These are phyloP conservation scores for Bedellia somnulentella DNA, from an alignment of 2,888 invertebrate species.

Conservation along the genomic window DNA sequence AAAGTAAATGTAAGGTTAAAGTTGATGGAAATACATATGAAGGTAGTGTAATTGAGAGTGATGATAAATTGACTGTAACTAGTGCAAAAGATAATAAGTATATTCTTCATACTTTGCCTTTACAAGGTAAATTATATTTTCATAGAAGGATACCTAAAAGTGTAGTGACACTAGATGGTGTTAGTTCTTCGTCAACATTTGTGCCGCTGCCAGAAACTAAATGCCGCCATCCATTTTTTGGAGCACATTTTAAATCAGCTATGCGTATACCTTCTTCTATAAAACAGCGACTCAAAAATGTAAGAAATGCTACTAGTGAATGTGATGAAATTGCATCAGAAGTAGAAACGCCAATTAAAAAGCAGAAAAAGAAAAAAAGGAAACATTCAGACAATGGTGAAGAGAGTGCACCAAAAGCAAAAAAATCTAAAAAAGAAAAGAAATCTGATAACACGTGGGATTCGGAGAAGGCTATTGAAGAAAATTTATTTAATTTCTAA, in stretches of 20 bases:
- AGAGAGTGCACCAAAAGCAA: constrained; percentile 11
- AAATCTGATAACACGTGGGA: constrained; percentile 32
- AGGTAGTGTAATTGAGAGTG: constrained; percentile 17
- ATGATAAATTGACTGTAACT: neutral
- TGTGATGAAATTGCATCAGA: neutral
- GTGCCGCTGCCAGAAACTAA: constrained; percentile 40
- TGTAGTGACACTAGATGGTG: constrained; percentile 20
- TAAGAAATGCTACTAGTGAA: no score
- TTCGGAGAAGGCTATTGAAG: constrained; percentile 37
- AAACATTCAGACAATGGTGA: constrained; percentile 16
- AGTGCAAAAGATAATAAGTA: constrained; percentile 11
- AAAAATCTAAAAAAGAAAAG: constrained; percentile 17
- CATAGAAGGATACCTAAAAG: constrained; percentile 33
- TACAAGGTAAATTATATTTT: constrained; percentile 21
- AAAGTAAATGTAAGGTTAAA: constrained; percentile 32
- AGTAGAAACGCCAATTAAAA: constrained; percentile 9
- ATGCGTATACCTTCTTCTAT: constrained; percentile 24
- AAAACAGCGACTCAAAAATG: constrained; percentile 17
- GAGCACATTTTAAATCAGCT: constrained; percentile 29
- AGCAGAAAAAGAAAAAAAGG: constrained; percentile 15
- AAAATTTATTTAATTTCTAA: constrained; percentile 43
- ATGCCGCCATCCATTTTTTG: constrained; percentile 40
- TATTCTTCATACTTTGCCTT: constrained; percentile 18
- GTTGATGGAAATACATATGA: constrained; percentile 27
- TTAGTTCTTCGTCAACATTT: constrained; percentile 15